Evolutionary conservation across 2,113 vertebrate species (phyloP), one percentile per base, ranked within the genome.

Genomic region (Copsychus sechellarum): DNA sequence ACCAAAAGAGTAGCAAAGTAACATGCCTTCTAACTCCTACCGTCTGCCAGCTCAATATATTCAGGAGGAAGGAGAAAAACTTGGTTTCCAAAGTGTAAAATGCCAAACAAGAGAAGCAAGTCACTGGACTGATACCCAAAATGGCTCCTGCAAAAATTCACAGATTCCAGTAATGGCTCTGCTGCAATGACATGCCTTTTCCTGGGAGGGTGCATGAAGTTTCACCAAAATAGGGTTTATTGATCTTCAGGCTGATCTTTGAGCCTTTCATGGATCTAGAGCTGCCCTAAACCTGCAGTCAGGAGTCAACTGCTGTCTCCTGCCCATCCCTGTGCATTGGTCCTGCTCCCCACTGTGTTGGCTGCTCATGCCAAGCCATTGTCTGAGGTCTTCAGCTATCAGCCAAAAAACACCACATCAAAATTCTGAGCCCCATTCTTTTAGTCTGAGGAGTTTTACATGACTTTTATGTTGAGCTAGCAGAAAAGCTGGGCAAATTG

Each of bases 241-340:
- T 31, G 25, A 1, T 43, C 42, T 74, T 71, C 47, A 85, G 29
- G 56, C 16, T 85, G 33, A 67, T 53, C 19, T 86, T 71, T n/a
- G 34, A 80, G 53, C 11, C 38, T 31, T 62, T 76, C 20, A 62
- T 0, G 1, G 38, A 74, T 40, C 25, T 67, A 54, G 88, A 91
- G 61, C 6, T 31, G 9, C 29, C 31, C 42, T 43, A 43, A 79
- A 40, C 34, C 70, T 85, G 40, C 21, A 23, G 23, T 14, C 33
- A 65, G 45, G 21, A 48, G 34, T 54, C 1, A 1, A 7, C 38
- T 20, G 20, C 4, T 81, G 26, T 66, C 53, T 40, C 53, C n/a
- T 62, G 24, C n/a, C 19, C 1, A 2, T 28, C 6, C 28, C 22
- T n/a, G 43, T 1, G 3, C n/a, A 64, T 25, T 10, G 11, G 2